These are phyloP conservation scores for Isichthys henryi DNA, from an alignment of 2,113 vertebrate genomes.

Conservation along the genomic window DNA sequence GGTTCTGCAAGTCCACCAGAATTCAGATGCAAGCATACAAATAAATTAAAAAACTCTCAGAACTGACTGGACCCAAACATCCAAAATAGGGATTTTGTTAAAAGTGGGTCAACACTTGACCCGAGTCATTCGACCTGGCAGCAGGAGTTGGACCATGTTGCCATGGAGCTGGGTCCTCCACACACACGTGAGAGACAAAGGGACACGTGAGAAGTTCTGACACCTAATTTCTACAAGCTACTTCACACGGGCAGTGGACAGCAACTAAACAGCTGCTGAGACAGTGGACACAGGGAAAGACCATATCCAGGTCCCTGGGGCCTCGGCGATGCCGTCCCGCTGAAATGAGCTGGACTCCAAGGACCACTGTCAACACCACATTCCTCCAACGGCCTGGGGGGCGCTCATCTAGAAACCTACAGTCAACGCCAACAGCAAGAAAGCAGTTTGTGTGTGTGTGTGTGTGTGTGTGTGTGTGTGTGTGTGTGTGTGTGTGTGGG, in stretches of 20 bases:
- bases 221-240: background rate
- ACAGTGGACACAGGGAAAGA: background rate
- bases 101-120: background rate
- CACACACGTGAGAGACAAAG: background rate
- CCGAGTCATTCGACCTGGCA: background rate
- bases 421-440: background rate
- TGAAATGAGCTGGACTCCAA: background rate
- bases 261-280: background rate
- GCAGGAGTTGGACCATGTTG: background rate
- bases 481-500: too few relatives aligned
- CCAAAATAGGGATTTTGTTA: background rate
- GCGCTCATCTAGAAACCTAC: background rate
- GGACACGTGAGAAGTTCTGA: background rate
- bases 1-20: background rate
- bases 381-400: background rate
- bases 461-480: too few relatives aligned
- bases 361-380: background rate
- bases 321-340: background rate
- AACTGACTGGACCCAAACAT: background rate
- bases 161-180: background rate
- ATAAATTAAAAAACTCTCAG: background rate
- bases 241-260: background rate
- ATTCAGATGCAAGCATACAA: background rate
- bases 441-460: background rate
- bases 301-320: too few relatives aligned